A percentile compares a stretch with the other conserved stretches of the same genome.
These are phyloP conservation scores for Eulacestoma nigropectus DNA, from an alignment of 2,113 vertebrate species.

Conservation along the genomic window DNA sequence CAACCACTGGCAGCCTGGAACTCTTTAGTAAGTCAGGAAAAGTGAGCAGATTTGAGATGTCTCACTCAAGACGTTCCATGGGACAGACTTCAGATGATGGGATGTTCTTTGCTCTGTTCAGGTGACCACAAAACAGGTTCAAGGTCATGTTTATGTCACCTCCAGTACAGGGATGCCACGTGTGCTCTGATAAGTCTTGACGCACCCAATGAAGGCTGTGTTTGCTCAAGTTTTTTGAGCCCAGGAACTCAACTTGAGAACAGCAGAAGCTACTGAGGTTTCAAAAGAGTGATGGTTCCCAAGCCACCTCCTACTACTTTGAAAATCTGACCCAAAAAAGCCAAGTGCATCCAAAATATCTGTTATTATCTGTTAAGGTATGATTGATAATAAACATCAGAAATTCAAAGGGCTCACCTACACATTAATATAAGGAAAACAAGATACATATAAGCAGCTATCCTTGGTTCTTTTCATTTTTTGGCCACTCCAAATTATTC, in stretches of 20 bases:
- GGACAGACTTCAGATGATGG: background rate
- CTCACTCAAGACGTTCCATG: accelerated
- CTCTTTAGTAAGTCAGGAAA: accelerated
- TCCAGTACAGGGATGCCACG: background rate
- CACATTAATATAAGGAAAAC: background rate
- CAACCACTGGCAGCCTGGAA: background rate
- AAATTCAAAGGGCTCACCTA: background rate
- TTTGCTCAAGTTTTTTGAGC: background rate
- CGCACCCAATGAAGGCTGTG: accelerated
- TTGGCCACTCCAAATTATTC: background rate
- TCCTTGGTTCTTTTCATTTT: background rate
- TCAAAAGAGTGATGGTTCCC: background rate
- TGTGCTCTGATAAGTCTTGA: background rate
- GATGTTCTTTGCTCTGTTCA: background rate
- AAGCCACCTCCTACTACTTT: background rate
- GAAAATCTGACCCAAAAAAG: background rate
- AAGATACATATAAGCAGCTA: background rate
- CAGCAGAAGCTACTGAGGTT: background rate
- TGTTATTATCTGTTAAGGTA: background rate
- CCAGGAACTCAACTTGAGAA: background rate
- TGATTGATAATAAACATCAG: background rate
- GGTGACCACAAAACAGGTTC: background rate
- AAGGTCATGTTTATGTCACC: background rate
- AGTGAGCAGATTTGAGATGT: background rate
- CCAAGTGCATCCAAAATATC: background rate